Evolutionary conservation across 2,888 invertebrate genomes (phyloP), one percentile per base, ranked within the genome.

Genomic region (Chrysomela aeneicollis): DNA sequence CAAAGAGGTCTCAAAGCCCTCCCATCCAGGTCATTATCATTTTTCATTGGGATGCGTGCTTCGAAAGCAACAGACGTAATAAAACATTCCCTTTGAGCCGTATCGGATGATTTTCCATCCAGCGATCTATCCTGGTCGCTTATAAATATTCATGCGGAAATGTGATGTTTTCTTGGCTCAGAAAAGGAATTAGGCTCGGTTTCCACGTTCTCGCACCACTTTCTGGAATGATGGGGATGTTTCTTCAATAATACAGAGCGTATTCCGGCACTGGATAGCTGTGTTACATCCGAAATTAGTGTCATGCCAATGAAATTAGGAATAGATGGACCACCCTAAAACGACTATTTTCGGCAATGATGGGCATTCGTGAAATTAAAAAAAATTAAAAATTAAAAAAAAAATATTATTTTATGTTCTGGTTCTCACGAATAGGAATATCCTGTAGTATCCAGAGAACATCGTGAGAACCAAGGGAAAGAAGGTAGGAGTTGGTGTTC

Each of bases 1-100:
- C 30, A 46, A 17, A 26, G 21, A 12, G 22, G 57, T 46, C 22
- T 57, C 47, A 57, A 57, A 57, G 57, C 57, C 18, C 15, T 10
- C 46, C 30, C 46, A 46, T 57, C 26, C 46, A 57, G 17, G 42
- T 46, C 46, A 57, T 57, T 57, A 57, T 57, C 57, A 37, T 57
- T 57, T 57, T 47, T 57, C 57, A 57, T 57, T 26, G 46, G 19
- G 46, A 47, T 46, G 42, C 57, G 46, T 57, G 65, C 53, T 61
- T 51, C 66, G 51, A 61, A 62, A 62, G 59, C 61, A 61, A 66
- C 62, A 61, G 62, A 59, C 61, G 59, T 54, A 59, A 61, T 65
- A 61, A 65, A 59, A 65, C 59, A 65, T 65, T 66, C 66, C 17
- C 62, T 66, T 66, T 66, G 59, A 62, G 59, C 35, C 47, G 59